These are phyloP conservation scores for Drosophila busckii DNA, from an alignment of 1,140 invertebrate species.

Conservation along the genomic window DNA sequence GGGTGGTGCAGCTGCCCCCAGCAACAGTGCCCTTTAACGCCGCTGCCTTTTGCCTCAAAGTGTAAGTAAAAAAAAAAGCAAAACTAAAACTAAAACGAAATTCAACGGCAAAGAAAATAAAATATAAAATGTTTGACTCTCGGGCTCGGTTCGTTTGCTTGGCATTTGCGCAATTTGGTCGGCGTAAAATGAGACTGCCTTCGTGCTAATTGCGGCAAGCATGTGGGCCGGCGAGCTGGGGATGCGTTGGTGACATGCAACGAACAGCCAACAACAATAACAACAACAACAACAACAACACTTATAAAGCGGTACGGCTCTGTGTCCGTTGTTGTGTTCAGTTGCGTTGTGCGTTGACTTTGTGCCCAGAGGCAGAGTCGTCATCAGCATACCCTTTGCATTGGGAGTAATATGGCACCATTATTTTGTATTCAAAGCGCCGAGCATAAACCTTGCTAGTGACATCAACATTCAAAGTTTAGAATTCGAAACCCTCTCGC, in stretches of 20 bases:
- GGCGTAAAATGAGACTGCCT: conserved; percentile 73
- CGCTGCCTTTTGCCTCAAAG: conserved; percentile 12
- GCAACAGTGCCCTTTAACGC: conserved; percentile 7
- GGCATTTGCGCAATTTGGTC: conserved; percentile 65
- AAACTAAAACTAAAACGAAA: conserved; percentile 2
- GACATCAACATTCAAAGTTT: conserved; percentile 9
- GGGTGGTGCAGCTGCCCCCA: conserved; percentile 10
- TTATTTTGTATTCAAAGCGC: conserved; percentile 4
- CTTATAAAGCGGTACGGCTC: not conserved
- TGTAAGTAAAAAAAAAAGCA: conserved; percentile 27
- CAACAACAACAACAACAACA: conserved; percentile 11
- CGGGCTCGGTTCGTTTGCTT: conserved; percentile 37
- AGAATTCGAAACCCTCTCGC: conserved; percentile 22
- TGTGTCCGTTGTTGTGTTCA: not conserved
- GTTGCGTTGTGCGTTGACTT: no score
- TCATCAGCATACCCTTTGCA: conserved; percentile 24
- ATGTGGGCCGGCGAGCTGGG: conserved; percentile 22
- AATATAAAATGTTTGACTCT: conserved; percentile 35
- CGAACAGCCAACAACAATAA: conserved; percentile 12
- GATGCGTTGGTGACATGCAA: conserved; percentile 48
- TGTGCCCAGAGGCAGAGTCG: conserved; percentile 2
- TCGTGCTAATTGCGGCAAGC: conserved; percentile 65
- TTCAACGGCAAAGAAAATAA: conserved; percentile 8
- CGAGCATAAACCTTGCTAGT: conserved; percentile 11
- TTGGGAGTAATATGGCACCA: conserved; percentile 22